Evolutionary conservation across 2,113 vertebrate species (phyloP), one percentile per base, ranked within the genome.

Genomic region (Isichthys henryi): DNA sequence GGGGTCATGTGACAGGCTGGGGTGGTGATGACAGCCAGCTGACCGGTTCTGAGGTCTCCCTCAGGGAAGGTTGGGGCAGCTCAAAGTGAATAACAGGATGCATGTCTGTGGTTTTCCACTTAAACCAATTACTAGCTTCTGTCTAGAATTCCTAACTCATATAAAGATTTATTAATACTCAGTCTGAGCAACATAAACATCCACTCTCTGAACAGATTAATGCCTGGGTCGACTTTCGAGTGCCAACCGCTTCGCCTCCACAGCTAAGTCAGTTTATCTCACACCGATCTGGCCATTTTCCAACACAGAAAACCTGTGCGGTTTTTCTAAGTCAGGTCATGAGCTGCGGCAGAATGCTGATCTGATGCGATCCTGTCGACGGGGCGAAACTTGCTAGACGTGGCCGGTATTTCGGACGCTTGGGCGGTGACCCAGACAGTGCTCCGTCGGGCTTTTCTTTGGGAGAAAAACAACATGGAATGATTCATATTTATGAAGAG

Each of bases 401-500:
- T 31, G 15, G 27, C 35, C 86, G 3, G 8, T 35, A 17, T 87
- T 39, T 56, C 15, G 50, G 31, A 87, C 13, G 50, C 48, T 21
- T 35, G 49, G 48, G 6, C 2, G 50, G 15, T 49, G 50, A 87
- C n/a, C 49, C 50, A 35, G 49, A 53, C 17, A 2, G 13, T 27
- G 48, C 48, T 87, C 49, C 7, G 15, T 56, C 50, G 5, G 53
- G 84, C 49, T 31, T 52, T 7, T 13, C 84, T 86, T 21, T 52
- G 27, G 50, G 31, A 35, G n/a, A 3, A 31, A 49, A 31, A 19
- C 31, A 17, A 80, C 31, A 8, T 17, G 23, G n/a, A 27, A 27
- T n/a, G 3, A 15, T 53, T 53, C 85, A 56, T 87, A 87, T 87
- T 87, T 53, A 87, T 87, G 85, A 87, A 53, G 48, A 87, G 48